Evolutionary conservation across 2,113 vertebrate species (phyloP).

Genomic region (Marmota monax): DNA sequence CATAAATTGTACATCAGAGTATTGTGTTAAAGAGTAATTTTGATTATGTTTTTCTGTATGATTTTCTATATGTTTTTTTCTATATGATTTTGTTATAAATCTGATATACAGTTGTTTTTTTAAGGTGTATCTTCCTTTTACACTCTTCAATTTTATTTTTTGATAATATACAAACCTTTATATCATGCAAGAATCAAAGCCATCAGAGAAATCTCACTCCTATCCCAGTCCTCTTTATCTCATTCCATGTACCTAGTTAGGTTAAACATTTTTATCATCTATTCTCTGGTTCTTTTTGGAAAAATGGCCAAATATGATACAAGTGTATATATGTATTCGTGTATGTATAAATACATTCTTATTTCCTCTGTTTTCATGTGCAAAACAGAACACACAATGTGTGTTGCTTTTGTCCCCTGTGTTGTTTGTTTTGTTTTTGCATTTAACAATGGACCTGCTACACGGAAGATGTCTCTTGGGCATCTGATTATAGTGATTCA

Average conservation of each 20-base stretch:
- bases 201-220: neutral
- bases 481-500: neutral
- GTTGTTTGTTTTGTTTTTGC: neutral
- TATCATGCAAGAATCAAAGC: neutral
- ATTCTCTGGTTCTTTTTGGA: constrained; percentile 38
- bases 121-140: neutral
- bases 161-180: neutral
- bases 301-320: neutral
- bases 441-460: neutral
- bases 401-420: neutral
- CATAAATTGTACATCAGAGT: neutral
- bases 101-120: neutral
- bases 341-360: neutral
- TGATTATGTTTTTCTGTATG: neutral
- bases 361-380: neutral
- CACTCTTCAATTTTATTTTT: neutral
- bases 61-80: neutral
- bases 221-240: neutral
- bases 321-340: neutral
- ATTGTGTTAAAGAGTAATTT: neutral
- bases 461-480: neutral
- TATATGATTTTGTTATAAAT: neutral
- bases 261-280: neutral
- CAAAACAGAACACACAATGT: neutral
- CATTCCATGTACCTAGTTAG: neutral